Evolutionary conservation across 2,888 invertebrate genomes (phyloP).

Genomic region (Hirtodrosophila confusa): DNA sequence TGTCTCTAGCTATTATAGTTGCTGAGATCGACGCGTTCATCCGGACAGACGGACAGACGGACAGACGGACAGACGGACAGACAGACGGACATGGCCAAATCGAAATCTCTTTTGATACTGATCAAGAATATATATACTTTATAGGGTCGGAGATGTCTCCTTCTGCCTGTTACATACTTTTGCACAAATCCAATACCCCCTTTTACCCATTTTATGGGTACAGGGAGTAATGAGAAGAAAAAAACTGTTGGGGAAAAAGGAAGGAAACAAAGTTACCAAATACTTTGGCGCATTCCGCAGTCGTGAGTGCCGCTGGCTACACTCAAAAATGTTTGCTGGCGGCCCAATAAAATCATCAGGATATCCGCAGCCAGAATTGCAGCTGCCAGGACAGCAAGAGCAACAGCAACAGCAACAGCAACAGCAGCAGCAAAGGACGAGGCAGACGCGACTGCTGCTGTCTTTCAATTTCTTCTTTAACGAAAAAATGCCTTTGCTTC

Average conservation of each 20-base stretch:
- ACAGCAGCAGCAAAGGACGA: constrained; percentile 20
- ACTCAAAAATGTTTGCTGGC: constrained; percentile 80
- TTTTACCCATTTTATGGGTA: too few species aligned
- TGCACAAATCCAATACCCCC: too few species aligned
- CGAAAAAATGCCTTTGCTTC: constrained; percentile 67
- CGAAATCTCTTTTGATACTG: too few species aligned
- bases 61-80: too few species aligned
- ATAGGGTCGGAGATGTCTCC: too few species aligned
- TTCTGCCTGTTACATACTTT: too few species aligned
- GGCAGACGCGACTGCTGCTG: constrained; percentile 51
- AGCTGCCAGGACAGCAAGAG: constrained; percentile 52
- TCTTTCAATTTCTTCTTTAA: constrained; percentile 66
- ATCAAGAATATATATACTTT: too few species aligned
- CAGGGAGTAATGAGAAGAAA: too few species aligned
- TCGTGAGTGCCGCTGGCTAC: constrained; percentile 74
- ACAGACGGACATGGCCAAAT: too few species aligned
- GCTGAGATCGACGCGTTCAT: too few species aligned
- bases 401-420: constrained; percentile 13
- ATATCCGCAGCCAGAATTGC: constrained; percentile 75
- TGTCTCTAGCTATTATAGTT: too few species aligned
- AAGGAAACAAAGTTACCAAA: constrained; percentile 67
- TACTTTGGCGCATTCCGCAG: constrained; percentile 77
- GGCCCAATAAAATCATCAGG: constrained; percentile 80
- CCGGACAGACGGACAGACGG: too few species aligned
- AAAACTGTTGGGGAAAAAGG: constrained; percentile 36